Percentiles rank a stretch among this genome's conserved stretches.
phyloP scores from a whole-genome alignment of 2,797 vertebrate genomes.

The Sebastolobus altivelis region DNA sequence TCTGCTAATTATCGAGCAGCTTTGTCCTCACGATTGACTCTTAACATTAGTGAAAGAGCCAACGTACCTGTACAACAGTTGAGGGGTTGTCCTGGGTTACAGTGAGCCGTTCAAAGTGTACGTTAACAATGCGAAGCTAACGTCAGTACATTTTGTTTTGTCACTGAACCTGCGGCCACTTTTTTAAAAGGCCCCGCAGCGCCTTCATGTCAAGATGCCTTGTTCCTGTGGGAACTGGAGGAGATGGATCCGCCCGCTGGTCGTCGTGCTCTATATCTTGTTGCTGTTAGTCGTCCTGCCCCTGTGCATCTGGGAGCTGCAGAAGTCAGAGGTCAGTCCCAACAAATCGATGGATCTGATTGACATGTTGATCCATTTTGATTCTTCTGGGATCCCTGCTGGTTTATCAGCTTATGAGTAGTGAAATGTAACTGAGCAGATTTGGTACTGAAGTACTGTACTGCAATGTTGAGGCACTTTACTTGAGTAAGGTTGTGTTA shows the following conservation, averaged over 20 bases:
- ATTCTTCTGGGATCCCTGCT: neutral
- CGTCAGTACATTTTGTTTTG: neutral
- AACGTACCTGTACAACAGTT: accelerated
- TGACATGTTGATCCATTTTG: neutral
- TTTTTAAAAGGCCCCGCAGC: slow-evolving; percentile 8
- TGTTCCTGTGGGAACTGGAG: slow-evolving; percentile 97
- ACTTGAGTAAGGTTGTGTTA: too few species aligned
- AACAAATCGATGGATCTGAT: neutral
- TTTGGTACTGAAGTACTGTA: too few species aligned
- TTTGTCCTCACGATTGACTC: slow-evolving; percentile 17
- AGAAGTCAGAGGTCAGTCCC: slow-evolving; percentile 90
- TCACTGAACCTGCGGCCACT: slow-evolving; percentile 24
- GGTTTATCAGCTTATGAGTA: neutral
- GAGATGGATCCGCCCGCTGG: slow-evolving; percentile 95
- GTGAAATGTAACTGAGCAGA: too few species aligned
- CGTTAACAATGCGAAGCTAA: slow-evolving; percentile 47
- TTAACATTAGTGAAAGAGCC: neutral
- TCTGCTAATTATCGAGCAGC: slow-evolving; percentile 22
- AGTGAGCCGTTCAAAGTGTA: neutral
- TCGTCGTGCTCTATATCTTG: slow-evolving; percentile 90
- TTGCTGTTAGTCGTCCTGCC: slow-evolving; percentile 91
- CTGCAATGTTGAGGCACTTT: accelerated
- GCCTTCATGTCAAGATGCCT: slow-evolving; percentile 86
- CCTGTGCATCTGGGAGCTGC: slow-evolving; percentile 93
- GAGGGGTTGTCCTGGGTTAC: too few species aligned